phyloP scores from a whole-genome alignment of 2,113 vertebrate species.

The Xenotilapia leptura region DNA sequence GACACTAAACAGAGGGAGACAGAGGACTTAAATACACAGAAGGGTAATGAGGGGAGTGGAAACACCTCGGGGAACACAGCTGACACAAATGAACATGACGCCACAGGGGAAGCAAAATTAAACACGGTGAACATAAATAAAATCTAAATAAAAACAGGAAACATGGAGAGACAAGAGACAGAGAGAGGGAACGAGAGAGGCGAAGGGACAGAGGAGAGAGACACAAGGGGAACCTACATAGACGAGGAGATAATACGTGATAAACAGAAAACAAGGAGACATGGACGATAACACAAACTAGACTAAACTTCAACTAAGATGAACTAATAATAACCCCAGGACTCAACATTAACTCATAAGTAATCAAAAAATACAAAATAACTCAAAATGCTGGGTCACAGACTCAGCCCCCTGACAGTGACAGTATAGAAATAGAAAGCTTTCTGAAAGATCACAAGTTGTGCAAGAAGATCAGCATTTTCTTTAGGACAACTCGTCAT shows the following conservation, averaged over 20 bases:
- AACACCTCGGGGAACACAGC: background rate
- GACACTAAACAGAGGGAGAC: background rate
- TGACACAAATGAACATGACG: background rate
- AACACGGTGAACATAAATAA: background rate
- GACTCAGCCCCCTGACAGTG: background rate
- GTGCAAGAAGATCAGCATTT: background rate
- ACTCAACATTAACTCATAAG: background rate
- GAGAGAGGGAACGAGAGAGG: background rate
- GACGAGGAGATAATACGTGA: background rate
- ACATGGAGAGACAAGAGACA: background rate
- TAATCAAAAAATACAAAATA: background rate
- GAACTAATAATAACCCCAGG: background rate
- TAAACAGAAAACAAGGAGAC: background rate
- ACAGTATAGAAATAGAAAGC: background rate
- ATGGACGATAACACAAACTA: background rate
- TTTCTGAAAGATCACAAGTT: background rate
- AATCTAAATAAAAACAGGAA: background rate
- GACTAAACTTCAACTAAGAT: background rate
- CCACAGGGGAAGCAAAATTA: background rate
- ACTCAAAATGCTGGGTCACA: background rate
- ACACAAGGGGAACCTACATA: background rate
- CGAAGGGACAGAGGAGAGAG: background rate
- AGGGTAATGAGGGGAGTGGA: background rate
- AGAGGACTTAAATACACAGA: background rate
- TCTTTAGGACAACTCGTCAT: background rate